Evolutionary conservation across 2,888 invertebrate genomes (phyloP), one percentile per base, ranked within the genome.

Genomic region (Yponomeuta malinellus): DNA sequence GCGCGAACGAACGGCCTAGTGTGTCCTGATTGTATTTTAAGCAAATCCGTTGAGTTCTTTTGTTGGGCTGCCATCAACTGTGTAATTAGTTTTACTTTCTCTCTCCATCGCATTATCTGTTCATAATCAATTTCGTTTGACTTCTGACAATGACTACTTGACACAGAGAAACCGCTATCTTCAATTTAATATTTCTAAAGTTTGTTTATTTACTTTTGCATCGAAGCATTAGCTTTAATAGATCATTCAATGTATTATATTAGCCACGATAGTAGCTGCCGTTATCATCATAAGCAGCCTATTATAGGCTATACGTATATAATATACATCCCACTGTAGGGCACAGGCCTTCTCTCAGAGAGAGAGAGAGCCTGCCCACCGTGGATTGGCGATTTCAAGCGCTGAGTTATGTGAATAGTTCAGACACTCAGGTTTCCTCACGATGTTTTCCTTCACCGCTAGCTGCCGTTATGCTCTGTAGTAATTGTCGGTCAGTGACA

Each of bases 61-160:
- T 31, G 12, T 10, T 33, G 4, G 65, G 10, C 65, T 64, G 29
- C 23, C 3, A 10, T 33, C 23, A 29, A 23, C 10, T 31, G 31
- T 65, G 29, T 33, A 65, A 65, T 65, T 23, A 65, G 31, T 65
- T 23, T 65, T 29, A 29, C 65, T 65, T 65, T 65, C 65, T 31
- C 65, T 65, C 65, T 31, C 65, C 33, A 3, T 65, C 3, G 4
- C 33, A 33, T 65, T 29, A 33, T 65, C 52, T 59, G 52, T 59
- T 59, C 52, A 15, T 3, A 65, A 65, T 65, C 65, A 65, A 65
- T 65, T 65, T 65, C 10, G 33, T 65, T 65, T 65, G 65, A 65
- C 65, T 33, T 65, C 65, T 65, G 31, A 69, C 66, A 71, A 72
- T 69, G 59, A 29, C 52, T 15, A n/a, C 68, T 68, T 23, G 33